A percentile compares a stretch with the other conserved stretches of the same genome.
phyloP scores from a whole-genome alignment of 2,797 vertebrate genomes.

The Oreonectes daqikongensis region DNA sequence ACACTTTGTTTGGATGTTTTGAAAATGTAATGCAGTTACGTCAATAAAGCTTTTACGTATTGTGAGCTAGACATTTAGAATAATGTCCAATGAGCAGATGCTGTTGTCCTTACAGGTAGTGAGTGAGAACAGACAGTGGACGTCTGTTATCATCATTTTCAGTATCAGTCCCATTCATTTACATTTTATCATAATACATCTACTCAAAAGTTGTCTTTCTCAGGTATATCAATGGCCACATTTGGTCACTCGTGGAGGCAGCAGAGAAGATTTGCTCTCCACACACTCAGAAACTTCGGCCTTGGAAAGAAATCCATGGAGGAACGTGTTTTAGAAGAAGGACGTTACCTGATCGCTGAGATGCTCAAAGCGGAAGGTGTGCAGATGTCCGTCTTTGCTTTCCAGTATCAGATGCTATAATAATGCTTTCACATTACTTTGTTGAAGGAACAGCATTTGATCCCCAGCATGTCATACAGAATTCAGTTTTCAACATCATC shows the following conservation, averaged over 20 bases:
- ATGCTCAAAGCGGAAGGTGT: constrained; percentile 43
- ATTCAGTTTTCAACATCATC: constrained; percentile 63
- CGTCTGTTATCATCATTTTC: background rate
- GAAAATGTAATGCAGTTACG: background rate
- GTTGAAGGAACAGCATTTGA: constrained; percentile 56
- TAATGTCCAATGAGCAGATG: background rate
- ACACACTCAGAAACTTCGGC: constrained; percentile 62
- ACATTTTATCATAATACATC: too few relatives aligned
- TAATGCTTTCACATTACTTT: too few relatives aligned
- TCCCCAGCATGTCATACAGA: constrained; percentile 50
- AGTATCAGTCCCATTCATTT: too few relatives aligned
- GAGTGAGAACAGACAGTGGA: background rate
- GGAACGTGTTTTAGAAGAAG: constrained; percentile 59
- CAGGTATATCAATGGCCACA: constrained; percentile 44
- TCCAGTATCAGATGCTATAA: background rate
- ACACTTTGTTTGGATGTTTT: background rate
- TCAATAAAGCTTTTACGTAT: too few relatives aligned
- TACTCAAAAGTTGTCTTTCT: background rate
- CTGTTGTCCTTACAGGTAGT: background rate
- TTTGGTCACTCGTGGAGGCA: constrained; percentile 70
- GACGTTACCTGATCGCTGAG: constrained; percentile 14
- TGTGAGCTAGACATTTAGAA: too few relatives aligned
- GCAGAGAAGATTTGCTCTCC: constrained; percentile 71
- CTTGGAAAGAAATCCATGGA: constrained; percentile 67
- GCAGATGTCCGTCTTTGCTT: background rate